Evolutionary conservation across 1,140 invertebrate genomes (phyloP).

Genomic region (Parapsyche elsis): DNA sequence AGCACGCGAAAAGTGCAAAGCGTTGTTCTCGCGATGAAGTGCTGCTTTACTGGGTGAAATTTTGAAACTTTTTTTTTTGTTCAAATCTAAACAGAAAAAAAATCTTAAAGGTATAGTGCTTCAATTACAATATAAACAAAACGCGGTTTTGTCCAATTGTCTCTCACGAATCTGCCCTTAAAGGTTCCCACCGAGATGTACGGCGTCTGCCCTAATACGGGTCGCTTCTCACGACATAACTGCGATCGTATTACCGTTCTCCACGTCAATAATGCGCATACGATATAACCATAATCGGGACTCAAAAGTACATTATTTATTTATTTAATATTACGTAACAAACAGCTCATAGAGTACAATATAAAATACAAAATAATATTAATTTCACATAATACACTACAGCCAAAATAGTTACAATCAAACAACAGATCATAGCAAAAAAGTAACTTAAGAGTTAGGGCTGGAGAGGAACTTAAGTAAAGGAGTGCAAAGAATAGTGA

Average conservation of each 20-base stretch:
- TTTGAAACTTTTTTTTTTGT: neutral
- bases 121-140: slow-evolving; percentile 39
- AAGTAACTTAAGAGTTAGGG: no score
- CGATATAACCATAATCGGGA: no score
- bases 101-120: neutral
- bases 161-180: slow-evolving; percentile 29
- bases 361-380: no score
- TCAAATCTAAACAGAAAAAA: neutral
- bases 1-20: neutral
- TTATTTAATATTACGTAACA: no score
- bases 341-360: no score
- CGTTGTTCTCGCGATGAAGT: neutral
- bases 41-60: neutral
- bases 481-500: no score
- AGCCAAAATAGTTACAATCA: no score
- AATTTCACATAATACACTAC: no score
- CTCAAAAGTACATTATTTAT: no score
- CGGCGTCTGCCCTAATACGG: slow-evolving; percentile 38
- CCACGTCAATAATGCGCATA: no score
- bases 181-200: slow-evolving; percentile 31
- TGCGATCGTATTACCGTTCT: neutral
- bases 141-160: slow-evolving; percentile 33
- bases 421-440: no score
- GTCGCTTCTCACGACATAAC: slow-evolving; percentile 36
- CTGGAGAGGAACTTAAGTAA: no score